A percentile compares a stretch with the other conserved stretches of the same genome.
Conservation (phyloP, 1,140 invertebrate genomes). For the Drosophila ironensis region DNA sequence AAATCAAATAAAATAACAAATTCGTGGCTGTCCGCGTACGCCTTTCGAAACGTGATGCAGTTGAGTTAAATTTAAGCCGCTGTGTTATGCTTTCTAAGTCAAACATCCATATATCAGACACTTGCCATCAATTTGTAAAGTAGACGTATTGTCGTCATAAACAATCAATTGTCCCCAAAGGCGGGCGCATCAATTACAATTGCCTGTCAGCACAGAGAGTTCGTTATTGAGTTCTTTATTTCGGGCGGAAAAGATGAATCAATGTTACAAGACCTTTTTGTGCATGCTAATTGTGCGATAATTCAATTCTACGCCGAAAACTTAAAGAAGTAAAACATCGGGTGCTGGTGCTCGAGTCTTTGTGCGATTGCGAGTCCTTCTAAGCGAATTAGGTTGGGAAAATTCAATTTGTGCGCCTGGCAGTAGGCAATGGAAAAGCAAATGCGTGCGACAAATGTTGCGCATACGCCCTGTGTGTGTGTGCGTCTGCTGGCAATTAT, state of each 20-base stretch:
- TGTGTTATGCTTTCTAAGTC: neutral
- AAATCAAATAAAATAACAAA: constrained; percentile 42
- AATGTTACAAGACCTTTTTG: constrained; percentile 18
- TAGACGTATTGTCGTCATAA: constrained; percentile 19
- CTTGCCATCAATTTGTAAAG: neutral
- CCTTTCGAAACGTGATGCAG: constrained; percentile 19
- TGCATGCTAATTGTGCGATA: constrained; percentile 14
- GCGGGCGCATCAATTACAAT: constrained; percentile 30
- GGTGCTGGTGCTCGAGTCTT: neutral
- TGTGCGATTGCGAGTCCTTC: neutral
- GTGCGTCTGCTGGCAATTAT: constrained; percentile 48
- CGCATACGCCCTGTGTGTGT: constrained; percentile 28
- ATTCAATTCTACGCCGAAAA: constrained; percentile 23
- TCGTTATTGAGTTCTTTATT: constrained; percentile 10
- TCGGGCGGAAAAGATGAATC: constrained; percentile 13
- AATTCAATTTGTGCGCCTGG: constrained; percentile 59
- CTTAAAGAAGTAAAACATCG: constrained; percentile 54
- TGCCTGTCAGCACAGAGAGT: neutral
- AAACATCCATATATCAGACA: neutral
- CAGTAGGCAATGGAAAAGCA: constrained; percentile 40
- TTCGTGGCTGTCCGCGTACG: constrained; percentile 11
- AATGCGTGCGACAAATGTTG: constrained; percentile 32
- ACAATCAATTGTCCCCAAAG: constrained; percentile 25
- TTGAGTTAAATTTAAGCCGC: too few species aligned
- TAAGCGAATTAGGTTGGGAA: constrained; percentile 27